Percentiles rank a stretch among this genome's conserved stretches.
Evolutionary conservation across 2,797 vertebrate species (phyloP).

Genomic region (Sciurus vulgaris): DNA sequence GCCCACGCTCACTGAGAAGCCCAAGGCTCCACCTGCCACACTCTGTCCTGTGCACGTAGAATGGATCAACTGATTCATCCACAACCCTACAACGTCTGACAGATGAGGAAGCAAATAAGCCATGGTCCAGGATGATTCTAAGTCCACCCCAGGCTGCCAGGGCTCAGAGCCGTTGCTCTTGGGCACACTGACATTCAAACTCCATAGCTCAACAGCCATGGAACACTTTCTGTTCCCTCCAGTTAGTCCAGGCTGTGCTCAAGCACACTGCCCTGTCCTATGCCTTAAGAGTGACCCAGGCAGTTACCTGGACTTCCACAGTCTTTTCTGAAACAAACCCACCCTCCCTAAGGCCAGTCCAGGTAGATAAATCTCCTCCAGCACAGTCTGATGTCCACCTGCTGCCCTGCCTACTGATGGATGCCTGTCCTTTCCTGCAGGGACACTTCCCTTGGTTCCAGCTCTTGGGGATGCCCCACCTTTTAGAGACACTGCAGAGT

Average conservation of each 20-base stretch:
- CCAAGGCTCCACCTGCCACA: fast-evolving
- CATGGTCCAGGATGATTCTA: not conserved
- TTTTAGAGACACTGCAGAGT: not conserved
- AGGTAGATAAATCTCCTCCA: not conserved
- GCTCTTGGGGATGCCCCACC: not conserved
- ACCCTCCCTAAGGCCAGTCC: too few relatives aligned
- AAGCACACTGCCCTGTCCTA: not conserved
- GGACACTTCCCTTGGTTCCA: not conserved
- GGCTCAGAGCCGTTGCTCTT: not conserved
- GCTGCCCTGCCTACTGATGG: fast-evolving
- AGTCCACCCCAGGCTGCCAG: not conserved
- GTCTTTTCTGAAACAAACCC: not conserved
- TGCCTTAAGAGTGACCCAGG: not conserved
- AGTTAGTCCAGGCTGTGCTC: not conserved
- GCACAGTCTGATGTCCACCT: not conserved
- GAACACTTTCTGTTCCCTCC: not conserved
- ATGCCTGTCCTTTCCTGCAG: not conserved
- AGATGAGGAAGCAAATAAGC: not conserved
- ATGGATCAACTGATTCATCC: not conserved
- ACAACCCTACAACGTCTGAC: fast-evolving
- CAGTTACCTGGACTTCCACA: not conserved
- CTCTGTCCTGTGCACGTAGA: not conserved
- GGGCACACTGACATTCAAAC: not conserved
- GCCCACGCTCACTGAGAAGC: not conserved
- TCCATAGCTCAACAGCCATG: too few relatives aligned